A percentile compares a stretch with the other conserved stretches of the same genome.
phyloP scores from a whole-genome alignment of 1,140 invertebrate genomes.

The Aphis craccivora region DNA sequence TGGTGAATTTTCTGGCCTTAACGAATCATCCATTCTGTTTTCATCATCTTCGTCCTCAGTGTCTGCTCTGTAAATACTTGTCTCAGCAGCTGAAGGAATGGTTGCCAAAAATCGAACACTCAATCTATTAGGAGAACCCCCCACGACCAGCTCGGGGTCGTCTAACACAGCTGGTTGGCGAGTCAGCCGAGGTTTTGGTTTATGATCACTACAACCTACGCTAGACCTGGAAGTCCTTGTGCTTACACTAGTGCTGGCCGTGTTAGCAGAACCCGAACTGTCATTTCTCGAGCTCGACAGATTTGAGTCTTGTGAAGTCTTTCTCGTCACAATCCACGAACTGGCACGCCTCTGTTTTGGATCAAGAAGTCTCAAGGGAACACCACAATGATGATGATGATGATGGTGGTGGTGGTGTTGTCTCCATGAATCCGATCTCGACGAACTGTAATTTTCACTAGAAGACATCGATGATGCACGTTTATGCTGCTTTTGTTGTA shows the following conservation, averaged over 20 bases:
- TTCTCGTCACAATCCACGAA: slow-evolving; percentile 86
- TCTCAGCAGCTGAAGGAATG: slow-evolving; percentile 83
- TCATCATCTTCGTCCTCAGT: slow-evolving; percentile 63
- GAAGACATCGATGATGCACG: slow-evolving; percentile 84
- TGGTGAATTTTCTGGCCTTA: not conserved
- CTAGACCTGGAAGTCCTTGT: slow-evolving; percentile 79
- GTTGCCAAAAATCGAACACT: slow-evolving; percentile 77
- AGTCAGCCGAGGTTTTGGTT: slow-evolving; percentile 74
- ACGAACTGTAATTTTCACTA: slow-evolving; percentile 88
- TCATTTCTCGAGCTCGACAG: slow-evolving; percentile 84
- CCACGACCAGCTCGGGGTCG: slow-evolving; percentile 59
- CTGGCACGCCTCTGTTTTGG: slow-evolving; percentile 76
- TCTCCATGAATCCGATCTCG: slow-evolving; percentile 82
- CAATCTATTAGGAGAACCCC: slow-evolving; percentile 65
- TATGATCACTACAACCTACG: slow-evolving; percentile 63
- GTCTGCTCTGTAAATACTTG: slow-evolving; percentile 77
- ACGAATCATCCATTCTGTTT: not conserved
- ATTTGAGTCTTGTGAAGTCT: slow-evolving; percentile 90
- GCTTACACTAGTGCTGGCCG: slow-evolving; percentile 84
- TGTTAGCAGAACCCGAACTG: slow-evolving; percentile 84
- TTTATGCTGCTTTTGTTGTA: slow-evolving; percentile 77
- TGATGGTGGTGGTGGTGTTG: slow-evolving; percentile 73
- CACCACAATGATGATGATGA: slow-evolving; percentile 69
- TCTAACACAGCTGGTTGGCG: slow-evolving; percentile 73
- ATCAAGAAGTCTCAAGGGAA: slow-evolving; percentile 77